These are phyloP conservation scores for Meiosimyza decipiens DNA, from an alignment of 2,888 invertebrate species.

Conservation along the genomic window DNA sequence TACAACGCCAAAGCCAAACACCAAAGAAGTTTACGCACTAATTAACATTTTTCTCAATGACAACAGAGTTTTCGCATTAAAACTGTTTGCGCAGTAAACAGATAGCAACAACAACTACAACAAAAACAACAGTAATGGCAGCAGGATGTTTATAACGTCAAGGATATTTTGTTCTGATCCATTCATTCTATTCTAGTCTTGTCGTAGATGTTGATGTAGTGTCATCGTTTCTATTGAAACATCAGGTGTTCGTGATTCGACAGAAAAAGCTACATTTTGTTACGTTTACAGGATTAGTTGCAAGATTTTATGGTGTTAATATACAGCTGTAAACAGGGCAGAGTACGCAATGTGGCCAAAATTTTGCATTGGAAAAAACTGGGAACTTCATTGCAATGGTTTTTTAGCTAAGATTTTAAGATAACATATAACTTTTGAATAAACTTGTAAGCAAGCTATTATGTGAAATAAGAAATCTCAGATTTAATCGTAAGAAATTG, in stretches of 20 bases:
- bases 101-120: neutral
- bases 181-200: too few species aligned
- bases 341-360: too few species aligned
- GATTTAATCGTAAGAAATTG: too few species aligned
- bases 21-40: constrained; percentile 22
- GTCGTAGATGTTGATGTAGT: neutral
- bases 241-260: constrained; percentile 63
- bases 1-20: neutral
- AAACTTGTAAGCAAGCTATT: too few species aligned
- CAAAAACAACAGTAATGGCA: neutral
- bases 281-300: constrained; percentile 22
- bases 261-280: constrained; percentile 49
- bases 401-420: too few species aligned
- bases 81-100: neutral
- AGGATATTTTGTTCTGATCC: neutral
- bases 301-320: neutral
- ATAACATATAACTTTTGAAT: too few species aligned
- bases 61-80: constrained; percentile 20
- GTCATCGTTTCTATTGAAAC: constrained; percentile 47
- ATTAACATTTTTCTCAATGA: constrained; percentile 29
- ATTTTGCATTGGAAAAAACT: too few species aligned
- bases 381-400: too few species aligned
- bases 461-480: too few species aligned
- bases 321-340: too few species aligned
- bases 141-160: neutral